These are phyloP conservation scores for Drosophila bipectinata DNA, from an alignment of 1,140 invertebrate species.

Conservation along the genomic window DNA sequence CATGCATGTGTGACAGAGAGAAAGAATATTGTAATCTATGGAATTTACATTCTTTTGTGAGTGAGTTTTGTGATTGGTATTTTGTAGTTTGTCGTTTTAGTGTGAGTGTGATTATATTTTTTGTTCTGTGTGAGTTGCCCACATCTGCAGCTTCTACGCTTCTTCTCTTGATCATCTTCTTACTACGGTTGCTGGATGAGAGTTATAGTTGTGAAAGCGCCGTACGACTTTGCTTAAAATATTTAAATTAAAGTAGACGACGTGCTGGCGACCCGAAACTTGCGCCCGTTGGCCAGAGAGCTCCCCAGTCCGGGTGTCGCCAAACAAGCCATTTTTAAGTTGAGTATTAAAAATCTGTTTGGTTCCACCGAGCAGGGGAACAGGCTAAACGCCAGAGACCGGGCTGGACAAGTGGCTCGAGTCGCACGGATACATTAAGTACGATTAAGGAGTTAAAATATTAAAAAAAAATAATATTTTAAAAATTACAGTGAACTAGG, in stretches of 20 bases:
- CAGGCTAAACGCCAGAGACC: constrained; percentile 13
- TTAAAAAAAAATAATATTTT: constrained; percentile 55
- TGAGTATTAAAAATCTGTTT: constrained; percentile 74
- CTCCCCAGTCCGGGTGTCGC: constrained; percentile 55
- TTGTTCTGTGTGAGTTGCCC: constrained; percentile 54
- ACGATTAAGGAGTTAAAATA: constrained; percentile 45
- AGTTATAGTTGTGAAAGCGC: constrained; percentile 69
- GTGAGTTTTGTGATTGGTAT: constrained; percentile 49
- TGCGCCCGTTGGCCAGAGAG: constrained; percentile 41
- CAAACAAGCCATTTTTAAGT: constrained; percentile 73
- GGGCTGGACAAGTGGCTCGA: constrained; percentile 49
- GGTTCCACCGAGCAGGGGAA: constrained; percentile 38
- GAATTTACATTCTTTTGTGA: constrained; percentile 78
- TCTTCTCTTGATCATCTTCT: constrained; percentile 47
- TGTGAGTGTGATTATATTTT: constrained; percentile 14
- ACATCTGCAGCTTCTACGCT: constrained; percentile 76
- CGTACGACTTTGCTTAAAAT: constrained; percentile 73
- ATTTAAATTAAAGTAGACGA: constrained; percentile 74
- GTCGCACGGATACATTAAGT: constrained; percentile 51
- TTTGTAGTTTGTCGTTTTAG: constrained; percentile 31
- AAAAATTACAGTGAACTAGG: constrained; percentile 71
- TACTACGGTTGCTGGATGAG: constrained; percentile 32
- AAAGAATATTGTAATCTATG: constrained; percentile 58
- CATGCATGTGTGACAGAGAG: constrained; percentile 82
- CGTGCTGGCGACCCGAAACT: constrained; percentile 62